A percentile compares a stretch with the other conserved stretches of the same genome.
Evolutionary conservation across 2,113 vertebrate species (phyloP).

Genomic region (Caranx melampygus): DNA sequence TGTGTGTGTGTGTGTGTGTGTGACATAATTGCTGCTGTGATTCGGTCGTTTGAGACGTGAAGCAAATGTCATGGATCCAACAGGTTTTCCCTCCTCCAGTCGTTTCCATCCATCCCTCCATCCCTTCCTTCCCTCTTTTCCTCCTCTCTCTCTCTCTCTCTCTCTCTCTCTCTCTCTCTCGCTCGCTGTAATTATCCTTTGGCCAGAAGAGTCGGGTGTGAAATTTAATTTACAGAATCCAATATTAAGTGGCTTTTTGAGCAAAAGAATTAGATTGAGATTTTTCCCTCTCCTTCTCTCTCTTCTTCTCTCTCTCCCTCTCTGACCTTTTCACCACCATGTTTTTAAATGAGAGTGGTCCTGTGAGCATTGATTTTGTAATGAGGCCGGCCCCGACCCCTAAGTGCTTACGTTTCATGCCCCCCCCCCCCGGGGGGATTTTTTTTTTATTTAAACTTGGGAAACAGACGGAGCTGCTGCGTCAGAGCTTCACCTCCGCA

Average conservation of each 20-base stretch:
- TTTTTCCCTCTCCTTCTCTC: constrained; percentile 83
- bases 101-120: constrained; percentile 45
- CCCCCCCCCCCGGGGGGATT: constrained; percentile 51
- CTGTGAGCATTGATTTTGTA: constrained; percentile 94
- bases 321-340: constrained; percentile 87
- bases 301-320: constrained; percentile 23
- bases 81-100: constrained; percentile 53
- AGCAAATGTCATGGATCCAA: constrained; percentile 39
- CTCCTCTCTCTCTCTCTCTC: constrained; percentile 53
- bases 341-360: constrained; percentile 87
- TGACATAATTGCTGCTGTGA: not conserved
- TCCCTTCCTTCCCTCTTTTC: constrained; percentile 44
- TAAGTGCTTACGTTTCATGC: constrained; percentile 65
- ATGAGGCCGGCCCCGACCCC: constrained; percentile 86
- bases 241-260: constrained; percentile 93
- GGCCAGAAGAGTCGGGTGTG: constrained; percentile 80
- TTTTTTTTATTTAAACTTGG: constrained; percentile 35
- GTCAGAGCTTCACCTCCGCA: constrained; percentile 33
- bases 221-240: constrained; percentile 94
- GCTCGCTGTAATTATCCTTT: constrained; percentile 72
- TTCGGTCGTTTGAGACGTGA: constrained; percentile 37
- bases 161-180: constrained; percentile 27
- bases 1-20: not conserved
- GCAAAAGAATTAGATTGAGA: constrained; percentile 87
- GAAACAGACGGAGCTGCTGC: constrained; percentile 40